These are phyloP conservation scores for Sula dactylatra DNA, from an alignment of 2,113 vertebrate species.

Conservation along the genomic window DNA sequence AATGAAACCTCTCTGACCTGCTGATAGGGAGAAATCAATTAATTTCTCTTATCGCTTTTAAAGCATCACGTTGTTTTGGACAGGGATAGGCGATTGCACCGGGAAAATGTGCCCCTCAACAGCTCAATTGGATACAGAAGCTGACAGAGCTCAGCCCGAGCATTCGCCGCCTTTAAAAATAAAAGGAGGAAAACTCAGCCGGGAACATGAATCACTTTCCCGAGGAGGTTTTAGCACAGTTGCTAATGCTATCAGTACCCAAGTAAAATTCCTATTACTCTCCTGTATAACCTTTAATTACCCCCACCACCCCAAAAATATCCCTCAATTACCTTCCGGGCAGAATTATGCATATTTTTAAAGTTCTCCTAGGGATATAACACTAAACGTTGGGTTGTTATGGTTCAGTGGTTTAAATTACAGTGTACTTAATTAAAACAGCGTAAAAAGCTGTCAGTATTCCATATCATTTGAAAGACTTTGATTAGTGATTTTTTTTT, in stretches of 20 bases:
- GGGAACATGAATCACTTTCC: conserved; percentile 30
- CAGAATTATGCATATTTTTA: conserved; percentile 71
- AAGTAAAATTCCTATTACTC: conserved; percentile 50
- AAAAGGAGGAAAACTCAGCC: neutral
- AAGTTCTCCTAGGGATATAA: conserved; percentile 71
- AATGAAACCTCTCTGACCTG: neutral
- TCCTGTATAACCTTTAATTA: conserved; percentile 70
- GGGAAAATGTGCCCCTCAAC: conserved; percentile 43
- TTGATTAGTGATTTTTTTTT: conserved; percentile 35
- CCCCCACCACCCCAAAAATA: conserved; percentile 66
- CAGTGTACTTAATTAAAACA: conserved; percentile 71
- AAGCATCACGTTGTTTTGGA: conserved; percentile 70
- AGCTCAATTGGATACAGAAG: neutral
- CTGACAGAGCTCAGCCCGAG: conserved; percentile 50
- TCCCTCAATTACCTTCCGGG: conserved; percentile 58
- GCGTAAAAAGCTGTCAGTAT: conserved; percentile 66
- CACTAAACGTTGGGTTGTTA: conserved; percentile 66
- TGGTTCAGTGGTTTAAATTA: conserved; percentile 70
- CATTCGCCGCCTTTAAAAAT: neutral
- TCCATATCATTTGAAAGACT: conserved; percentile 48
- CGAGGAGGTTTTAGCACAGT: conserved; percentile 54
- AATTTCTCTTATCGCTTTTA: conserved; percentile 63
- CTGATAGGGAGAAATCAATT: conserved; percentile 71
- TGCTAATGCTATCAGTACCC: conserved; percentile 46
- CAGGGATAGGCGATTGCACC: neutral